Percentiles rank a stretch among this genome's conserved stretches.
phyloP scores from a whole-genome alignment of 2,797 vertebrate species.

The Centroberyx gerrardi region DNA sequence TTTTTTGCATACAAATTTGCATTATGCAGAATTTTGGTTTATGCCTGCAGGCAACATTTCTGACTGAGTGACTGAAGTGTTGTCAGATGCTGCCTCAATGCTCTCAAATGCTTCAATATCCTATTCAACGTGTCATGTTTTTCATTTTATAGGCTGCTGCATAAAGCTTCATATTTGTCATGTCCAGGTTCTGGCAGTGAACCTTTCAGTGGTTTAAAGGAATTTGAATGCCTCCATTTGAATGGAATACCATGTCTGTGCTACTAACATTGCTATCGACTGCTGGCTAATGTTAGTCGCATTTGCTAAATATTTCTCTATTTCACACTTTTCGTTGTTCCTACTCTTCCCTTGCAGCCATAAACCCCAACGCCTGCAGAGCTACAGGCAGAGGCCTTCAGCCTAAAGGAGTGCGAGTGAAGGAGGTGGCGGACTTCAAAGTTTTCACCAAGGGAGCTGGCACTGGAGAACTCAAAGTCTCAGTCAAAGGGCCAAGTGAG shows the following conservation, averaged over 20 bases:
- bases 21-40: conserved; percentile 57
- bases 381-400: conserved; percentile 95
- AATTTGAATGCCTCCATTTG: conserved; percentile 40
- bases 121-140: conserved; percentile 32
- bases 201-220: conserved; percentile 16
- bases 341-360: conserved; percentile 81
- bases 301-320: conserved; percentile 41
- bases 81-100: conserved; percentile 54
- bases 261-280: conserved; percentile 71
- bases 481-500: conserved; percentile 95
- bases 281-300: conserved; percentile 50
- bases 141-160: conserved; percentile 40
- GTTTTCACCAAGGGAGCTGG: conserved; percentile 96
- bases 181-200: conserved; percentile 58
- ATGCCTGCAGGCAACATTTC: conserved; percentile 76
- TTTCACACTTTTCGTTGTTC: conserved; percentile 60
- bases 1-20: conserved; percentile 62
- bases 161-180: conserved; percentile 34
- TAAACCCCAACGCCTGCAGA: conserved; percentile 91
- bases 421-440: conserved; percentile 95
- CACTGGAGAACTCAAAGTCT: conserved; percentile 92
- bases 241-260: conserved; percentile 51
- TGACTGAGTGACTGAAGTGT: conserved; percentile 65
- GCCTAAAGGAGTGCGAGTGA: conserved; percentile 95
- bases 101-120: conserved; percentile 44